Evolutionary conservation across 2,888 invertebrate genomes (phyloP), one percentile per base, ranked within the genome.

Genomic region (Frankliniella fusca): DNA sequence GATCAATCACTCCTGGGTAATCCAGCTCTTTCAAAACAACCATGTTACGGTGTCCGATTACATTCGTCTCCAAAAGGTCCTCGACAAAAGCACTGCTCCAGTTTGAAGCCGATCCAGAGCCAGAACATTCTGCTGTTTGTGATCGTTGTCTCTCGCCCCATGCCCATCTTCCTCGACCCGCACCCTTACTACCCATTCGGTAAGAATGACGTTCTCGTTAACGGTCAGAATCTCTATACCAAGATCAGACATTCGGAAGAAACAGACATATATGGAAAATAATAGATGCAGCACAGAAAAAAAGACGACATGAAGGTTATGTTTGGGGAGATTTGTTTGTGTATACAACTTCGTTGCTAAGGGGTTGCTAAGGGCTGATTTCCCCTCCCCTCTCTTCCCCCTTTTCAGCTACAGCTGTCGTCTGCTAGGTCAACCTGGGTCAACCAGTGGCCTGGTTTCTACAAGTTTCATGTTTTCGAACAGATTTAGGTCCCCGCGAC

Each of bases 341-440:
- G 70, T 76, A 23, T 23, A 76, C 12, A 12, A 12, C 0, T 18
- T 61, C 70, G 70, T 76, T 76, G 70, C 70, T 76, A 76, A 27
- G 70, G 70, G 70, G 70, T 76, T 76, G 70, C 70, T 76, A 76
- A 27, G 70, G 70, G 18, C 61, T 61, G 70, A 23, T 70, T 76
- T 76, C 27, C 27, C 27, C 11, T 7, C 61, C 61, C 61, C 61
- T 20, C 61, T 18, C 61, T 18, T 20, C 61, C 61, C 61, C 61
- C 38, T 38, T 38, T 38, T 18, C 61, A 15, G 61, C 61, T 76
- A 27, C 27, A 27, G 70, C 70, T 76, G 70, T 76, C 70, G 70
- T 76, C 70, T 76, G 70, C 70, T 76, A 76, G 70, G 12, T 76
- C 70, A 23, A 23, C 23, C 70, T n/a, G 23, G 70, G 70, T 70